Evolutionary conservation across 23 tunicate species (phyloP), one percentile per base, ranked within the genome.

Genomic region (Botrylloides violaceus): DNA sequence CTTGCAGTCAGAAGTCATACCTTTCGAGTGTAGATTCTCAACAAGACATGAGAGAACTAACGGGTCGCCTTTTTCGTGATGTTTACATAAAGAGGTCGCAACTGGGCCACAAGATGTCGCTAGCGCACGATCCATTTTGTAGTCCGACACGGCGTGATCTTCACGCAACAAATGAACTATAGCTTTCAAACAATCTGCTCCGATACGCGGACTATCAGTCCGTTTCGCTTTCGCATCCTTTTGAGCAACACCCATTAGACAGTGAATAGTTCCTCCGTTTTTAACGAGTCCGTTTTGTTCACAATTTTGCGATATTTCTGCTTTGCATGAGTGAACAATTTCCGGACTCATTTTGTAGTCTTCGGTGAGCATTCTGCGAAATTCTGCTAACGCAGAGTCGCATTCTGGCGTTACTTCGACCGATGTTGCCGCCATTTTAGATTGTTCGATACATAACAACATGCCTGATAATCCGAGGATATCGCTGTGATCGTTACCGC

Each of bases 271-370:
- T 21, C 53, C 66, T 31, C 84, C 98, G 23, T 79, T 61, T 36
- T 84, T 79, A 15, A 53, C 64, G 3, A 79, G 18, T 3, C 75
- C 84, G 0, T 77, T 80, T 39, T 68, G 36, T 3, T 71, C 65
- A 53, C 92, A 84, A 35, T 48, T 20, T 22, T 61, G 36, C 9
- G 53, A 29, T 4, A 91, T 84, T 35, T 70, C 85, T 1, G 2
- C 32, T 1, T 73, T 73, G 64, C 98, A 91, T 29, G 23, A 31
- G 32, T 75, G 82, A 15, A 78, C 79, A 9, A 91, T 70, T 35
- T 91, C 98, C 19, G 92, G 85, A 29, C 86, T 79, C 29, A 91
- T 29, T n/a, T 79, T 77, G 71, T 74, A 91, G 49, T 84, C 85
- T 62, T 83, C 92, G 55, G 79, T 74, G 57, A 91, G 29, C 80